These are phyloP conservation scores for Mythimna albipuncta DNA, from an alignment of 2,888 invertebrate genomes.

Conservation along the genomic window DNA sequence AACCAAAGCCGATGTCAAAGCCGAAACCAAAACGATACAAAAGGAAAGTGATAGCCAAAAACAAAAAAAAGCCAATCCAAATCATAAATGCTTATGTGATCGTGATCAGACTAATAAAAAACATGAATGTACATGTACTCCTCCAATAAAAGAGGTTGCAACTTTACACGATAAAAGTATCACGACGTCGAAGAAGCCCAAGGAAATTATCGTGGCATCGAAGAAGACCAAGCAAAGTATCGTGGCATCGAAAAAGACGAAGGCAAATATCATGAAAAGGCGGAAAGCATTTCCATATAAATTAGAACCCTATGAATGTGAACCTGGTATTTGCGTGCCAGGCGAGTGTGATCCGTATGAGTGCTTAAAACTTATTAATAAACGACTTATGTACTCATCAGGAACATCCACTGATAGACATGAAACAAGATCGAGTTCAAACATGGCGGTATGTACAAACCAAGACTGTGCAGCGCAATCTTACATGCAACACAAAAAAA, in stretches of 20 bases:
- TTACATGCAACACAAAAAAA: conserved; percentile 18
- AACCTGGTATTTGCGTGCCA: conserved; percentile 64
- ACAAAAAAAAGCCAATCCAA: not conserved
- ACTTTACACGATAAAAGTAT: conserved; percentile 39
- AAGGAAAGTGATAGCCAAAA: not conserved
- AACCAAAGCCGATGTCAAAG: not conserved
- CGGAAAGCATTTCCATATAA: conserved; percentile 38
- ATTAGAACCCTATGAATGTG: conserved; percentile 66
- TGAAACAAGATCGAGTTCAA: conserved; percentile 35
- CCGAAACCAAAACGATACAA: not conserved
- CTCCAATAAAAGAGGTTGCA: conserved; percentile 9
- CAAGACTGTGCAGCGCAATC: conserved; percentile 49
- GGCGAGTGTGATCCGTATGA: conserved; percentile 68
- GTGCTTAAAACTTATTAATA: conserved; percentile 52
- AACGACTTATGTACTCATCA: conserved; percentile 34
- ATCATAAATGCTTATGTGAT: not conserved
- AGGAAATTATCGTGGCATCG: conserved; percentile 14
- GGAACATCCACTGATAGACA: conserved; percentile 39
- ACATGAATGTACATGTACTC: conserved; percentile 22
- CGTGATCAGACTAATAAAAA: not conserved
- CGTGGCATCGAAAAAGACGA: too few relatives aligned
- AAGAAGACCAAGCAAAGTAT: conserved; percentile 13
- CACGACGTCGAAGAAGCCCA: conserved; percentile 19
- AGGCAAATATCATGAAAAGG: conserved; percentile 16
- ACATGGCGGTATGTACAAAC: conserved; percentile 18